Evolutionary conservation across 2,888 invertebrate species (phyloP).

Genomic region (Drosophila recens): DNA sequence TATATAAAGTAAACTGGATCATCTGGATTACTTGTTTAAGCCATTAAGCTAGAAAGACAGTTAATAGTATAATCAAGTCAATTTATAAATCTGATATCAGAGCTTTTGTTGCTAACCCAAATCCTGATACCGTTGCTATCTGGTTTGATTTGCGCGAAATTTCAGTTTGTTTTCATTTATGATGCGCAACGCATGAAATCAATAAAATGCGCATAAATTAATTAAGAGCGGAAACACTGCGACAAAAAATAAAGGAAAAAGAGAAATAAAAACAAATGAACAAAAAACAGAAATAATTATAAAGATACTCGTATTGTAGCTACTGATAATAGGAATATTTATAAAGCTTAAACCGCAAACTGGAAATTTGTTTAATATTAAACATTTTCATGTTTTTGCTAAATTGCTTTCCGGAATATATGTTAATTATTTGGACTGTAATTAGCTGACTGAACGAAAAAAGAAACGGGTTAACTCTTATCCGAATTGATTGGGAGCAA

Average conservation of each 20-base stretch:
- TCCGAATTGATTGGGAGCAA: slow-evolving; percentile 36
- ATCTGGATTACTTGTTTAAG: too few relatives aligned
- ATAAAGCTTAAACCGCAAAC: slow-evolving; percentile 55
- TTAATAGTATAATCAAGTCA: background rate
- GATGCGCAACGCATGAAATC: slow-evolving; percentile 43
- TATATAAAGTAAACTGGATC: too few relatives aligned
- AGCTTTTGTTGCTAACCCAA: background rate
- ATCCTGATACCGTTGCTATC: background rate
- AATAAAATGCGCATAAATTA: slow-evolving; percentile 79
- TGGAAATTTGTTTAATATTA: slow-evolving; percentile 57
- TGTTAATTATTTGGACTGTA: slow-evolving; percentile 47
- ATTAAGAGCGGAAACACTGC: slow-evolving; percentile 64
- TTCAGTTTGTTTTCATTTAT: slow-evolving; percentile 28
- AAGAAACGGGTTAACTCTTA: slow-evolving; percentile 53
- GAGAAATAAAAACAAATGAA: slow-evolving; percentile 1
- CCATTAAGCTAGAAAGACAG: too few relatives aligned
- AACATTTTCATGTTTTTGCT: slow-evolving; percentile 19
- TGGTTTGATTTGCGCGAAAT: slow-evolving; percentile 21
- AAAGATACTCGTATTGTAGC: slow-evolving; percentile 13
- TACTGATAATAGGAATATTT: slow-evolving; percentile 30
- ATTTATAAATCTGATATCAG: background rate
- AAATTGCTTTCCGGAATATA: slow-evolving; percentile 42
- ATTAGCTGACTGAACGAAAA: slow-evolving; percentile 28
- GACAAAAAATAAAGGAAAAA: slow-evolving; percentile 12
- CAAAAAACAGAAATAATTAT: slow-evolving; percentile 14